A percentile compares a stretch with the other conserved stretches of the same genome.
Evolutionary conservation across 1,140 invertebrate species (phyloP).

Genomic region (Zophobas morio): DNA sequence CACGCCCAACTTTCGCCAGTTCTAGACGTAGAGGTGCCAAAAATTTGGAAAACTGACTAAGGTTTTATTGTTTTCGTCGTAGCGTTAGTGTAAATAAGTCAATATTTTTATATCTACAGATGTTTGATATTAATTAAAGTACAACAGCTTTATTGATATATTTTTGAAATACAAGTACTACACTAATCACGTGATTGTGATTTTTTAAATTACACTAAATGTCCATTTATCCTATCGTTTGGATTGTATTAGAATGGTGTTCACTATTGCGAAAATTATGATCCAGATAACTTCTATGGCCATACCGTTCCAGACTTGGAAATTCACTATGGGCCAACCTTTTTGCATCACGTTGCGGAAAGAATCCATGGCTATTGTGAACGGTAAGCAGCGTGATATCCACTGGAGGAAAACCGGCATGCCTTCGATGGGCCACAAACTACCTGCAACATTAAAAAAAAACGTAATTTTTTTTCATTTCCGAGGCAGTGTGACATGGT

Average conservation of each 20-base stretch:
- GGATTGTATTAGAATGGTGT: conserved; percentile 58
- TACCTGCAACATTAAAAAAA: conserved; percentile 71
- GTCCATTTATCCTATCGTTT: conserved; percentile 54
- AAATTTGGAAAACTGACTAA: conserved; percentile 49
- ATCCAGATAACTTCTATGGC: conserved; percentile 58
- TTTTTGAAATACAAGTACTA: background rate
- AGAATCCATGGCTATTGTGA: conserved; percentile 77
- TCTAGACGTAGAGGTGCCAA: conserved; percentile 56
- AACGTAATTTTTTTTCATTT: no score
- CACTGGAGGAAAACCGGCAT: conserved; percentile 74
- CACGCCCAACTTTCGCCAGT: conserved; percentile 70
- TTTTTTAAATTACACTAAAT: background rate
- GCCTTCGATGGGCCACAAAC: conserved; percentile 92
- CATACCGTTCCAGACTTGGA: conserved; percentile 59
- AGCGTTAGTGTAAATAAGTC: conserved; percentile 6
- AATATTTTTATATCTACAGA: conserved; percentile 31
- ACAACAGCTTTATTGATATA: conserved; percentile 23
- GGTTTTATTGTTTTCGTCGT: conserved; percentile 10
- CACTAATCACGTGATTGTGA: background rate
- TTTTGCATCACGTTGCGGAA: conserved; percentile 74
- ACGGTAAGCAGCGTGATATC: conserved; percentile 75
- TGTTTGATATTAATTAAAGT: conserved; percentile 18
- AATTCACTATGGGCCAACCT: conserved; percentile 58
- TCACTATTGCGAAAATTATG: conserved; percentile 54
- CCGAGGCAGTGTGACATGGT: no score